Evolutionary conservation across 2,797 vertebrate species (phyloP), one percentile per base, ranked within the genome.

Genomic region (Pogonophryne albipinna): DNA sequence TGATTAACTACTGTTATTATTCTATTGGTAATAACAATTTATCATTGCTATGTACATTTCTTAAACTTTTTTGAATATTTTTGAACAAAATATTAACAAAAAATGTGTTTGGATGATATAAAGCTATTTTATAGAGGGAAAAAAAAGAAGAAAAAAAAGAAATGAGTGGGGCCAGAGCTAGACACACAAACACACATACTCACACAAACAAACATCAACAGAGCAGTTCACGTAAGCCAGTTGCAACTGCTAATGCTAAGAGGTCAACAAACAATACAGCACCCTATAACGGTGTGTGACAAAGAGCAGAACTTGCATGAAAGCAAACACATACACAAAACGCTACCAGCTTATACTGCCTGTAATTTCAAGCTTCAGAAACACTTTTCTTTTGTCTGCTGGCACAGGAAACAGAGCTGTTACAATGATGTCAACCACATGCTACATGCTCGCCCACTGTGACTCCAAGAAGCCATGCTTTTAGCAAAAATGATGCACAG

Each of bases 401-500:
- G 70, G 74, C 76, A 81, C 55, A 58, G 76, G 45, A 77, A 70
- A 64, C 38, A 19, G 45, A 10, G 10, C n/a, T n/a, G 53, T 66
- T 64, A 62, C 1, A 85, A 80, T 82, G 17, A 71, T 71, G 64
- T 57, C 53, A 47, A 77, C 66, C 73, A 68, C 84, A 74, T 49
- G 69, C 63, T 67, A 74, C 69, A 76, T 12, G 49, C 42, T 79
- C 59, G 1, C 79, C 76, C 66, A 62, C 79, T 82, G 72, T 78
- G 78, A 76, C 74, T 71, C 66, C 31, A 78, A 44, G 83, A 59
- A 67, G 63, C 52, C 67, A 4, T 47, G 83, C 75, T 87, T 85
- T 85, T 68, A 80, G 67, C 41, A 44, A 79, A 79, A 85, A 87
- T 75, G 31, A 84, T 71, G 74, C 61, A 73, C 47, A 51, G 59